A percentile compares a stretch with the other conserved stretches of the same genome.
These are phyloP conservation scores for Lycaon pictus DNA, from an alignment of 2,113 vertebrate genomes.

Conservation along the genomic window DNA sequence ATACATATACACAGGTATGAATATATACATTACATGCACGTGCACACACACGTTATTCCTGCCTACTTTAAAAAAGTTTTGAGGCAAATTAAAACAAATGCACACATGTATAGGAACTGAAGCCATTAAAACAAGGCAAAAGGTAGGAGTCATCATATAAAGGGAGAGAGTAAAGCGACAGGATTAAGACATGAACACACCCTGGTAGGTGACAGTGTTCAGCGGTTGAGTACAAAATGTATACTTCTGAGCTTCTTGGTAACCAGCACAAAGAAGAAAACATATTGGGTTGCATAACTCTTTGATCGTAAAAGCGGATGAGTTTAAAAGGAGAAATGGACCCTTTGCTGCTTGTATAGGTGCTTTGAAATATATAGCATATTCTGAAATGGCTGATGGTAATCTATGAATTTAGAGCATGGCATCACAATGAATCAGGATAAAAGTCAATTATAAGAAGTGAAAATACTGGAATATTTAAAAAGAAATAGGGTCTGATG, in stretches of 20 bases:
- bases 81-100: not conserved
- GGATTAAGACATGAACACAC: slow-evolving; percentile 3
- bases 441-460: not conserved
- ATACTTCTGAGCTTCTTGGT: not conserved
- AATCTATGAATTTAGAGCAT: slow-evolving; percentile 36
- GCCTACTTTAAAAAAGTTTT: not conserved
- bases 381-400: not conserved
- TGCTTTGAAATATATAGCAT: slow-evolving; percentile 26
- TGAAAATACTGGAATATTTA: not conserved
- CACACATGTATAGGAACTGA: not conserved
- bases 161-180: not conserved
- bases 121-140: not conserved
- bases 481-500: not conserved
- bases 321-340: not conserved
- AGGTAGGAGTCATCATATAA: not conserved
- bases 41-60: not conserved
- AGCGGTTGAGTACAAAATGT: not conserved
- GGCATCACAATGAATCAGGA: not conserved
- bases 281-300: not conserved
- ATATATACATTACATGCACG: not conserved
- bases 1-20: not conserved
- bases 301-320: slow-evolving; percentile 19
- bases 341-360: not conserved
- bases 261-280: slow-evolving; percentile 18
- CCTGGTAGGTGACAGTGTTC: not conserved